Evolutionary conservation across 2,888 invertebrate species (phyloP).

Genomic region (Elmis aenea): DNA sequence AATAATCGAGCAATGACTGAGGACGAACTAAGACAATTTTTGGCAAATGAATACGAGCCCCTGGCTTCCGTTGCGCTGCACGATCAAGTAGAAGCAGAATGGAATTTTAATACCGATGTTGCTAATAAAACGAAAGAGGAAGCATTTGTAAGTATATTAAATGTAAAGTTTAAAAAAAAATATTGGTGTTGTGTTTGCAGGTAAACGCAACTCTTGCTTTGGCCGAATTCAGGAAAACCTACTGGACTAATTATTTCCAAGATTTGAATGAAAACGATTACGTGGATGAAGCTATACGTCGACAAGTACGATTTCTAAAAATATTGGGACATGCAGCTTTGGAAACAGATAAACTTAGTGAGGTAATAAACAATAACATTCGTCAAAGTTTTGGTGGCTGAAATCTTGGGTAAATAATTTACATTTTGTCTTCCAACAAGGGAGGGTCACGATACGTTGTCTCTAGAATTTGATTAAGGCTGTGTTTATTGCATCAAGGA

Average conservation of each 20-base stretch:
- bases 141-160: no score
- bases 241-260: constrained; percentile 41
- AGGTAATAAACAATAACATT: no score
- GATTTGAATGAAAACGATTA: constrained; percentile 39
- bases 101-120: constrained; percentile 40
- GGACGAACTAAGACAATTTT: constrained; percentile 5
- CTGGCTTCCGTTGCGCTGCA: constrained; percentile 32
- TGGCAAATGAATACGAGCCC: constrained; percentile 25
- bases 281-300: constrained; percentile 38
- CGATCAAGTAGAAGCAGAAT: constrained; percentile 36
- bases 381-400: not conserved
- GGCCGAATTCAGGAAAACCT: constrained; percentile 40
- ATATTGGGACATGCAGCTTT: constrained; percentile 48
- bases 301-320: constrained; percentile 46
- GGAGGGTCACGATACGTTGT: no score
- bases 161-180: no score
- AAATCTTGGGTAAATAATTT: constrained; percentile 2
- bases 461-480: no score
- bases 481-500: no score
- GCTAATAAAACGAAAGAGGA: constrained; percentile 28
- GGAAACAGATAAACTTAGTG: constrained; percentile 34
- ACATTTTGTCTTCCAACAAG: no score
- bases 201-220: constrained; percentile 26
- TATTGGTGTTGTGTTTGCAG: constrained; percentile 24
- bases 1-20: no score